These are phyloP conservation scores for Pristionchus entomophagus DNA, from an alignment of 2,888 invertebrate species.

Conservation along the genomic window DNA sequence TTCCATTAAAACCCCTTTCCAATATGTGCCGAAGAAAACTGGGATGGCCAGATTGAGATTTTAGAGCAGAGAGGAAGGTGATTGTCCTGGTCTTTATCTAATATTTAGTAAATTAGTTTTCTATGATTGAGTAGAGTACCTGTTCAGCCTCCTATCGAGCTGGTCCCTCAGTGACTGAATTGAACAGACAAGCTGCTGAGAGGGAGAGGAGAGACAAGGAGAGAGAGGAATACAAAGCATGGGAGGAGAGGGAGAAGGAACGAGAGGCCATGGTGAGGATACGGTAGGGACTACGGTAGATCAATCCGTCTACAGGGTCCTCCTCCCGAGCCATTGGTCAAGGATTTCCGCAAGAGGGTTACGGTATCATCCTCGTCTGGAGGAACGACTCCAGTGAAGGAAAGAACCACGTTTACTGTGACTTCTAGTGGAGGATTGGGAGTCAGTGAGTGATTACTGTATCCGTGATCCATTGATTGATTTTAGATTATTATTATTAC, in stretches of 20 bases:
- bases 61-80: too few species aligned
- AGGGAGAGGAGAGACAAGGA: conserved; percentile 61
- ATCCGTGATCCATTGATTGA: background rate
- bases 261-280: conserved; percentile 28
- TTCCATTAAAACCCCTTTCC: background rate
- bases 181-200: conserved; percentile 59
- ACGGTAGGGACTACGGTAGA: background rate
- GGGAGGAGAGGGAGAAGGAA: conserved; percentile 54
- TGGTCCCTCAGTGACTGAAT: conserved; percentile 48
- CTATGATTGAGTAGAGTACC: too few species aligned
- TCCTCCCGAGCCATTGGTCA: conserved; percentile 43
- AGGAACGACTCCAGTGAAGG: background rate
- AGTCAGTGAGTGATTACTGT: conserved; percentile 15
- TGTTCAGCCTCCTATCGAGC: conserved; percentile 38
- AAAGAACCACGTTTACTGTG: conserved; percentile 17
- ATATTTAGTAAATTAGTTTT: background rate
- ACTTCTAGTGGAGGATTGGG: conserved; percentile 44
- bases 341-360: conserved; percentile 41
- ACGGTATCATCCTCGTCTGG: conserved; percentile 11
- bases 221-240: conserved; percentile 56
- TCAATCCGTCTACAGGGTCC: background rate
- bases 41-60: too few species aligned
- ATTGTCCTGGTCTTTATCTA: too few species aligned
- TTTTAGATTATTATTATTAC: too few species aligned
- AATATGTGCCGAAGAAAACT: too few species aligned